phyloP scores from a whole-genome alignment of 1,140 invertebrate species.

The Drosophila eugracilis region DNA sequence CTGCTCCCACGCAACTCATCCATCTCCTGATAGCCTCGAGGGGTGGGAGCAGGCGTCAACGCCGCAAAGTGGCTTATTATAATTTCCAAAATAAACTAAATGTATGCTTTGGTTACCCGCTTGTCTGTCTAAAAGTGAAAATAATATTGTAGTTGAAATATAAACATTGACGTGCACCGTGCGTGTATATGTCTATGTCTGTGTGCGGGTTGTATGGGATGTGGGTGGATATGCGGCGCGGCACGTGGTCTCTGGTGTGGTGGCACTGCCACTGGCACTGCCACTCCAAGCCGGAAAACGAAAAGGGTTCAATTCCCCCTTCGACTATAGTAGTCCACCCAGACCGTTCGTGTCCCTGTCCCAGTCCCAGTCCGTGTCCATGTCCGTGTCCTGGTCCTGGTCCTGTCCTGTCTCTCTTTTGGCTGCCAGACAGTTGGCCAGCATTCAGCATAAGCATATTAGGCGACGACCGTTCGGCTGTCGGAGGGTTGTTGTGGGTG shows the following conservation, averaged over 20 bases:
- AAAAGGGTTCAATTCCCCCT: constrained; percentile 63
- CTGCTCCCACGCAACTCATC: too few relatives aligned
- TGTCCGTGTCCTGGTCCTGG: constrained; percentile 9
- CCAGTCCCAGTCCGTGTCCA: neutral
- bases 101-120: constrained; percentile 36
- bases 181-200: constrained; percentile 2
- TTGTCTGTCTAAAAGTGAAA: constrained; percentile 59
- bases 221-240: neutral
- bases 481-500: constrained; percentile 5
- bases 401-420: constrained; percentile 16
- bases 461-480: constrained; percentile 44
- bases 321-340: constrained; percentile 4
- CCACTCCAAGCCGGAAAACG: constrained; percentile 30
- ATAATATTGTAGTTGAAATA: constrained; percentile 74
- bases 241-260: constrained; percentile 1
- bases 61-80: constrained; percentile 71
- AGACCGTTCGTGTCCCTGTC: neutral
- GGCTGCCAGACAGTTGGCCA: constrained; percentile 22
- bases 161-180: constrained; percentile 53
- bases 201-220: neutral
- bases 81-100: constrained; percentile 74
- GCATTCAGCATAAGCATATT: constrained; percentile 70
- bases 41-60: neutral
- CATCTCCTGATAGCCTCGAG: too few relatives aligned
- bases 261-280: neutral